Base-by-base conservation (phyloP, 2,797 vertebrate species). In the Callimico goeldii region DNA sequence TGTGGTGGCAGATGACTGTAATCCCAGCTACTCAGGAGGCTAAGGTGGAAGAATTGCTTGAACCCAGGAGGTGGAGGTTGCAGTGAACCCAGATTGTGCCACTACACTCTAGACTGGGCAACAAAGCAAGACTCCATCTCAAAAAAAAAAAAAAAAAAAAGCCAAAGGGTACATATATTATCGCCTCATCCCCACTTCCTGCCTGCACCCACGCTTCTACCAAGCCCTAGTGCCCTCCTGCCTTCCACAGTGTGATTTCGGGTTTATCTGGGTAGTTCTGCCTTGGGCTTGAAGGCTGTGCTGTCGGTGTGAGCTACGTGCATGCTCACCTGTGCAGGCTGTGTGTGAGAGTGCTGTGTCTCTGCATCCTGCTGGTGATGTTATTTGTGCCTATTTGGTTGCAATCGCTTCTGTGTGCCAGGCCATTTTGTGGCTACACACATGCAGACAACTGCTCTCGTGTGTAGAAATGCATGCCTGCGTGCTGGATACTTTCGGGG, bases 391-490 rank as follows among this genome's bases (percentile, higher is more conserved):
- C 1, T 7, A 1, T 30, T 5, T 19, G n/a, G 19, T 43, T 17
- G 30, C 30, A 12, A 1, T n/a, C 7, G 0, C 3, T 8, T 19
- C 0, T 0, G 28, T 1, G 41, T 7, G 13, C 48, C 0, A 24
- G 64, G 26, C 33, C 22, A 0, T 12, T 1, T 3, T 12, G 48
- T 15, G 4, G 1, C 6, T 41, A 4, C 30, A 9, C 7, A 3
- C 8, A 36, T 0, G 1, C 46, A 20, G 30, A 36, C 3, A 1
- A 1, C 19, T 1, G 1, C 17, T 20, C 30, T 1, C 7, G 7
- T 0, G 5, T 7, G 81, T 3, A 4, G 22, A 33, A 2, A 19
- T 24, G 43, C 7, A 9, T 5, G 57, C 7, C 30, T 4, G 41
- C 0, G 70, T 12, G 55, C 48, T 0, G 22, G 26, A 22, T 13